These are phyloP conservation scores for Drosophila lowei DNA, from an alignment of 1,140 invertebrate species.

Conservation along the genomic window DNA sequence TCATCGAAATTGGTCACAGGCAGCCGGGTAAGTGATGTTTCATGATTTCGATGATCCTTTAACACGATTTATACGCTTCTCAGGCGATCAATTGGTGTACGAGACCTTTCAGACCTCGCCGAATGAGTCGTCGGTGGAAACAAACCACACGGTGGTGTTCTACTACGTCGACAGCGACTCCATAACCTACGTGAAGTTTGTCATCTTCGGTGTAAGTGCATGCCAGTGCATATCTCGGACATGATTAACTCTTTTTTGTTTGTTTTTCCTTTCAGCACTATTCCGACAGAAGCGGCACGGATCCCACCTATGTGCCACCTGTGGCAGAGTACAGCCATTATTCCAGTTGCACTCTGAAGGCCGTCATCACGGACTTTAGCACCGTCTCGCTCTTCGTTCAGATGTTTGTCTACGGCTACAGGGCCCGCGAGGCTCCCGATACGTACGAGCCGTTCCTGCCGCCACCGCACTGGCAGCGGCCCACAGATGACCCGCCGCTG, in stretches of 20 bases:
- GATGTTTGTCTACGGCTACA: slow-evolving; percentile 73
- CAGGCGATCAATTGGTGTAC: slow-evolving; percentile 65
- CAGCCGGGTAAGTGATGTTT: slow-evolving; percentile 46
- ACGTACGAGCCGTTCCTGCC: slow-evolving; percentile 59
- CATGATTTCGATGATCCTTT: not conserved
- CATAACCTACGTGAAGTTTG: slow-evolving; percentile 74
- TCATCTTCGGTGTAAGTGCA: slow-evolving; percentile 66
- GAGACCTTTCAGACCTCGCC: slow-evolving; percentile 55
- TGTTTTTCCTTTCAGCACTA: slow-evolving; percentile 37
- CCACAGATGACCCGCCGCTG: not conserved
- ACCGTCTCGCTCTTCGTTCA: slow-evolving; percentile 57
- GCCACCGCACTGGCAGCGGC: slow-evolving; percentile 26
- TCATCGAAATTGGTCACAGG: slow-evolving; percentile 60
- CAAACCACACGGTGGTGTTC: slow-evolving; percentile 56
- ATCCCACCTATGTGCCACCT: slow-evolving; percentile 34
- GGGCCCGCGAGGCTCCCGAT: slow-evolving; percentile 27
- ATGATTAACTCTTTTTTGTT: too few species aligned
- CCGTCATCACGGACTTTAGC: slow-evolving; percentile 57
- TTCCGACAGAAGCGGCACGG: slow-evolving; percentile 4
- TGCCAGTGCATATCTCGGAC: not conserved
- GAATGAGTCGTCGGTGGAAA: slow-evolving; percentile 1
- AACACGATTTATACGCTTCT: not conserved
- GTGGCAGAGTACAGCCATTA: slow-evolving; percentile 68
- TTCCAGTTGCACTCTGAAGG: slow-evolving; percentile 58
- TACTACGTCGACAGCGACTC: slow-evolving; percentile 69